Conservation (phyloP, 2,888 invertebrate genomes). For the Seira ritae region DNA sequence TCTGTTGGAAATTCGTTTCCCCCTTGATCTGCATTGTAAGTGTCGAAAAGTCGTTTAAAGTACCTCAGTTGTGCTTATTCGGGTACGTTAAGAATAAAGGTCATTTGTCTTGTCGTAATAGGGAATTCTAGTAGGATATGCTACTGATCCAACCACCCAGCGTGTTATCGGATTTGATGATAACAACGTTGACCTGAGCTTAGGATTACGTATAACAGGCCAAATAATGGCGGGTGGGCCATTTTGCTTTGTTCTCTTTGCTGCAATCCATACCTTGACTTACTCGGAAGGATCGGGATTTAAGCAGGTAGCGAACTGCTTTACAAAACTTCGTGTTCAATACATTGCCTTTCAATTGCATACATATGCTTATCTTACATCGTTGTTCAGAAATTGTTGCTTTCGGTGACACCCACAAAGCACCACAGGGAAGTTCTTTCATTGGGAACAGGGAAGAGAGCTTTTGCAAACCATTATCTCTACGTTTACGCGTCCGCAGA, state of each 20-base stretch:
- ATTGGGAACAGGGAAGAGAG: conserved; percentile 26
- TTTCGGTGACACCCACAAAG: conserved; percentile 22
- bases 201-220: not conserved
- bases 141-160: not conserved
- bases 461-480: conserved; percentile 23
- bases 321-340: not conserved
- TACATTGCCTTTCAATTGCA: not conserved
- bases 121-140: not conserved
- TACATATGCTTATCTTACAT: not conserved
- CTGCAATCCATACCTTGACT: no score
- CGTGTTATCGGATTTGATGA: not conserved
- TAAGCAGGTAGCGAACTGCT: not conserved
- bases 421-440: conserved; percentile 19
- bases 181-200: not conserved
- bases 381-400: conserved; percentile 18
- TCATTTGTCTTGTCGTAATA: no score
- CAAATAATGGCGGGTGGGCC: not conserved
- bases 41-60: no score
- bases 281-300: conserved; percentile 13
- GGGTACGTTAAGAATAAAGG: no score
- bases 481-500: conserved; percentile 19
- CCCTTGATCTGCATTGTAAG: no score
- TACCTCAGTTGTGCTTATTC: no score
- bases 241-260: no score
- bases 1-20: conserved; percentile 57